Conservation (phyloP, 1,140 invertebrate species). For the Melipona quadrifasciata region DNA sequence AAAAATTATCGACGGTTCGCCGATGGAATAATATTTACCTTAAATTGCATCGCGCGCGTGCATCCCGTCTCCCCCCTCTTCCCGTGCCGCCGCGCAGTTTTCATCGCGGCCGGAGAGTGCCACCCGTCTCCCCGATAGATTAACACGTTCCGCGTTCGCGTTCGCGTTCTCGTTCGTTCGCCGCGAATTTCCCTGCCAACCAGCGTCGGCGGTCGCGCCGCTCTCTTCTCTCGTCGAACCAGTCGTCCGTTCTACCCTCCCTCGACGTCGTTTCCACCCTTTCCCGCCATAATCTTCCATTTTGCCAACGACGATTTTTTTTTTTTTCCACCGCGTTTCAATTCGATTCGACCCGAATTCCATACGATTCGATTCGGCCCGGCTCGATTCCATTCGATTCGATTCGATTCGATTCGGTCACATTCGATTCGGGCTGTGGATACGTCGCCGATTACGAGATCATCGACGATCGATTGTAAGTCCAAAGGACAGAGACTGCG, state of each 20-base stretch:
- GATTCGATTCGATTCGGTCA: background rate
- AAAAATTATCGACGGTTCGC: constrained; percentile 62
- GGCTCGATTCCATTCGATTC: background rate
- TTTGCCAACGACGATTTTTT: constrained; percentile 16
- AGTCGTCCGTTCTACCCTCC: background rate
- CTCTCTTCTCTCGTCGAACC: background rate
- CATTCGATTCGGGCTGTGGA: background rate
- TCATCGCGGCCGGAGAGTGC: background rate
- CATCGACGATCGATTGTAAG: background rate
- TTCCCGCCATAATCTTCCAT: background rate
- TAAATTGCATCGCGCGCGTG: constrained; percentile 53
- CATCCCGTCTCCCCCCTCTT: background rate
- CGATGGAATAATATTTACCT: constrained; percentile 65
- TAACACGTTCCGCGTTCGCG: constrained; percentile 39
- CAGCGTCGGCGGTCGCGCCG: background rate
- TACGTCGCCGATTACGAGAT: background rate
- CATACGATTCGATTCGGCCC: background rate
- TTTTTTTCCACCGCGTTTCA: too few relatives aligned
- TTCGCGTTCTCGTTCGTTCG: constrained; percentile 8
- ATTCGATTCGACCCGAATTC: constrained; percentile 1
- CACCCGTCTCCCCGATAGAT: constrained; percentile 38
- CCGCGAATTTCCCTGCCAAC: constrained; percentile 32
- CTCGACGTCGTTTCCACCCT: background rate
- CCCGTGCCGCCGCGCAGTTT: background rate
- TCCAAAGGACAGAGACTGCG: background rate